These are phyloP conservation scores for Drosophila tanythrix DNA, from an alignment of 2,888 invertebrate species.

Conservation along the genomic window DNA sequence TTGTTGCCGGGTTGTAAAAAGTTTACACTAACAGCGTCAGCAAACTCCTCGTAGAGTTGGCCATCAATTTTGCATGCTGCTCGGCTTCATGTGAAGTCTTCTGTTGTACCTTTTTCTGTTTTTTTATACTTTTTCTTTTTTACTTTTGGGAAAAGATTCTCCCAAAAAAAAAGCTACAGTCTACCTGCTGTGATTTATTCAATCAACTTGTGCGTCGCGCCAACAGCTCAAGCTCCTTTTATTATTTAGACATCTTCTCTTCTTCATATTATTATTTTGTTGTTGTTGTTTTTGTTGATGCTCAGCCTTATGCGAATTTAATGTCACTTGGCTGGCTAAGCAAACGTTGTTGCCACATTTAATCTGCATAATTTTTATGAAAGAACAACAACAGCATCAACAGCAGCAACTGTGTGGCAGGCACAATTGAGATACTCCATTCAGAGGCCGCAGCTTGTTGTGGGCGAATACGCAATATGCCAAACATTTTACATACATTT, in stretches of 20 bases:
- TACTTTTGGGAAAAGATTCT: constrained; percentile 23
- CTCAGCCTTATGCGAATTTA: constrained; percentile 71
- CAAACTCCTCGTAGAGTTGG: constrained; percentile 25
- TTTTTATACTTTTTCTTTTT: constrained; percentile 4
- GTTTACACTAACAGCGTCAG: constrained; percentile 43
- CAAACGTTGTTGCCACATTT: constrained; percentile 71
- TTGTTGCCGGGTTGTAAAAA: constrained; percentile 67
- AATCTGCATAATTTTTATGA: constrained; percentile 78
- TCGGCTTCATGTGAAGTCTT: constrained; percentile 45
- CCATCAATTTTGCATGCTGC: constrained; percentile 64
- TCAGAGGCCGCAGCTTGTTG: constrained; percentile 12
- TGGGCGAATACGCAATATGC: constrained; percentile 37
- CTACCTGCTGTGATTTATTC: constrained; percentile 76
- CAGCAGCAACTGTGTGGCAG: constrained; percentile 1
- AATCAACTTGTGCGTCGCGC: constrained; percentile 72
- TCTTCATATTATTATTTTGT: constrained; percentile 7
- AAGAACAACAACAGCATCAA: constrained; percentile 17
- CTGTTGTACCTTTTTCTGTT: constrained; percentile 2
- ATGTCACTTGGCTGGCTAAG: constrained; percentile 66
- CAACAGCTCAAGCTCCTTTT: constrained; percentile 62
- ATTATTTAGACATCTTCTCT: constrained; percentile 71
- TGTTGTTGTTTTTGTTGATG: constrained; percentile 17
- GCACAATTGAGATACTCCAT: constrained; percentile 22
- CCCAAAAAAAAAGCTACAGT: constrained; percentile 10
- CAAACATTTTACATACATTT: constrained; percentile 12